Base-by-base conservation (phyloP, 2,113 vertebrate genomes). In the Rhinogobius similis region DNA sequence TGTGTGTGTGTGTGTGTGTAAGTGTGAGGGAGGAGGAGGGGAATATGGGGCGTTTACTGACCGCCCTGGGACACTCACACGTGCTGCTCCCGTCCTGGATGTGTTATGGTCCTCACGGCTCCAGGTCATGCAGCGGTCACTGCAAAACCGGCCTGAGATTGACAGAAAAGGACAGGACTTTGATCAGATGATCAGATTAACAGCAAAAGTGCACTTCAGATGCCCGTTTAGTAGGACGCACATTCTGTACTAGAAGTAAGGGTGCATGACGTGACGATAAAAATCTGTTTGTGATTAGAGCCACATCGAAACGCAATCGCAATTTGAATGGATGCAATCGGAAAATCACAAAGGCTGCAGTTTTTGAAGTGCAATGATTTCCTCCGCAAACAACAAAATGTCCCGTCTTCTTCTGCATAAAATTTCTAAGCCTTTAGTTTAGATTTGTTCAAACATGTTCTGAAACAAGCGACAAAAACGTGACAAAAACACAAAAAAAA, bases 1-100 rank as follows among this genome's bases (percentile, higher is more conserved):
- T 36, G 32, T 59, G 24, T 65, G 70, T 65, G 70, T 7, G 44
- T 41, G 65, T 27, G 53, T n/a, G 46, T 32, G 62, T 44, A 65
- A 73, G 61, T 18, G 43, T 18, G 4, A 18, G 43, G 43, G 14
- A 5, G 18, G 46, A n/a, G 46, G 13, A 16, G 41, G 4, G 50
- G 8, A n/a, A 8, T 8, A 23, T 0, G 10, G 21, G 23, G 21
- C 13, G 32, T 36, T 36, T 23, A 56, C 23, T 27, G 24, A 55
- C 53, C 23, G 24, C 53, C 53, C 24, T 24, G 53, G 53, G 58
- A 38, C 58, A 36, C 29, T 59, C 56, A 32, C 56, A 32, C 7
- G 27, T 29, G 53, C 24, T 58, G 5, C 55, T 58, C 53, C 5
- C 1, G 55, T 58, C 6, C 32, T 3, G 5, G 26, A 18, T 18